Conservation (phyloP, 2,797 vertebrate genomes). For the Monodelphis domestica region DNA sequence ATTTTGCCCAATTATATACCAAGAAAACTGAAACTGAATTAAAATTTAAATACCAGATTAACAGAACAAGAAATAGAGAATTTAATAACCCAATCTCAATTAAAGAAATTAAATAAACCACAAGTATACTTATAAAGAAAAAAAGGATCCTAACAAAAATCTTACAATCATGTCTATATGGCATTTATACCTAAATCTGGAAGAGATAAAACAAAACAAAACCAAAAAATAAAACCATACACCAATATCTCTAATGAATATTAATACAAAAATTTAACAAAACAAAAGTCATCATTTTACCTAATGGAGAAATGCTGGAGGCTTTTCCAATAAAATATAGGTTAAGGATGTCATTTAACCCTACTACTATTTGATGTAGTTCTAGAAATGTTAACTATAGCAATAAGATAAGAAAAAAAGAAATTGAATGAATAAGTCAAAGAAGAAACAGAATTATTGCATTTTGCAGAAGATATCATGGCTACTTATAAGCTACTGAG, state of each 20-base stretch:
- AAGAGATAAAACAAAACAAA: too few species aligned
- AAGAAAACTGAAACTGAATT: not conserved
- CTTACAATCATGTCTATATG: not conserved
- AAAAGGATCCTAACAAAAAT: not conserved
- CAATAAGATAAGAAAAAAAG: not conserved
- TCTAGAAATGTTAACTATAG: not conserved
- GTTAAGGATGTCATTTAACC: not conserved
- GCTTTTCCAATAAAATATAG: not conserved
- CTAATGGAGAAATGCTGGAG: not conserved
- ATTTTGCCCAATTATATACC: not conserved
- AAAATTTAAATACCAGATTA: not conserved
- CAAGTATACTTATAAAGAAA: not conserved
- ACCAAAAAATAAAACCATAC: too few species aligned
- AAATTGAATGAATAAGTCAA: not conserved
- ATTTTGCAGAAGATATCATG: too few species aligned
- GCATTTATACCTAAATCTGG: too few species aligned
- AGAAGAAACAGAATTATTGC: not conserved
- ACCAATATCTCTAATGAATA: not conserved
- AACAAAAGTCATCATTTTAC: not conserved
- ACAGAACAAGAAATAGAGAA: not conserved
- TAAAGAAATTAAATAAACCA: not conserved
- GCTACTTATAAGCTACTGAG: not conserved
- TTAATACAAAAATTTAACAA: not conserved
- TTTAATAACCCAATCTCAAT: not conserved
- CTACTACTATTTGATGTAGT: not conserved